Base-by-base conservation (phyloP, 2,888 invertebrate genomes). In the Nasonovia ribisnigri region DNA sequence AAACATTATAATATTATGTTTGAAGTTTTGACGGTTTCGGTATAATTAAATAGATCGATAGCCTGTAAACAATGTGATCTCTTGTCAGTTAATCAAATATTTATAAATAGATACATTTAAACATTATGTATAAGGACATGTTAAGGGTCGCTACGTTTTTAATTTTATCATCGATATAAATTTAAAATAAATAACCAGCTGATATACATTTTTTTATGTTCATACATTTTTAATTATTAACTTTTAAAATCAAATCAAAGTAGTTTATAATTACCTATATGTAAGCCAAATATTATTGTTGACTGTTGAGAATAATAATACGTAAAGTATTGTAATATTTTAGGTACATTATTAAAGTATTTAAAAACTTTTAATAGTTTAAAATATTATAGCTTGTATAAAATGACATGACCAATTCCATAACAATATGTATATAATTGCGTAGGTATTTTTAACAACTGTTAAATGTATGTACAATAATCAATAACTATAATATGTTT, bases 31-130 rank as follows among this genome's bases (percentile, higher is more conserved):
- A 54, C 46, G 84, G 92, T 92, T 92, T 84, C 84, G 43, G 77
- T 87, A 48, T n/a, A 87, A 51, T 42, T 13, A 88, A 89, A 84
- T 42, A 54, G 36, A 90, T 93, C 89, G 93, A 90, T 90, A 84
- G 57, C 89, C 54, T 84, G 54, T 67, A 93, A 89, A 93, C 84
- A 93, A 26, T 93, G 84, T 93, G 93, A 93, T 93, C 93, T 93
- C 93, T 93, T 36, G 89, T 84, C 93, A 84, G 42, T 57, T 92
- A 92, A 92, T 90, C 84, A 93, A 89, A 93, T 93, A 46, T 89
- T 51, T 92, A 48, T 60, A 60, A 48, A 42, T 92, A 92, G 36
- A 87, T 24, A 54, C 84, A 42, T 92, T 88, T 88, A 88, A 67
- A 26, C 26, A 60, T 46, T 84, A 91, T 84, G 10, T 43, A n/a